A percentile compares a stretch with the other conserved stretches of the same genome.
Evolutionary conservation across 1,140 invertebrate species (phyloP).

Genomic region (Lasioglossum baleicum): DNA sequence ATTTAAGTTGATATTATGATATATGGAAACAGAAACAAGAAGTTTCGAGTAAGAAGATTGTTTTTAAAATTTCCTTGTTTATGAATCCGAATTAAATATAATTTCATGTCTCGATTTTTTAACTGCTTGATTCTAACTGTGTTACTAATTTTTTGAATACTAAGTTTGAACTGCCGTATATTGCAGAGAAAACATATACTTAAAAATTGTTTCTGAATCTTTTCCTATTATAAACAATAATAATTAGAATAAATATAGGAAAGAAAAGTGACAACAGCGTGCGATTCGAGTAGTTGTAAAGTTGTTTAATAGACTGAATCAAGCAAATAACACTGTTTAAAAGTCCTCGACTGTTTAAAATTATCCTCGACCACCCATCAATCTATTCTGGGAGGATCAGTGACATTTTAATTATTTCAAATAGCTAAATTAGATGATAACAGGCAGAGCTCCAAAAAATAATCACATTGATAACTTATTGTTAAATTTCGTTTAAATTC

Average conservation of each 20-base stretch:
- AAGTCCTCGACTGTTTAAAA: too few relatives aligned
- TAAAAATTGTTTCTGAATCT: not conserved
- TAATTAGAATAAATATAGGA: not conserved
- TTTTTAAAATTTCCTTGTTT: too few relatives aligned
- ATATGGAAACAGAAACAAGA: not conserved
- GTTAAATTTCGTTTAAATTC: not conserved
- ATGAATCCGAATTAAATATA: not conserved
- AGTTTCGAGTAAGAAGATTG: not conserved
- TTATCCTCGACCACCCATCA: not conserved
- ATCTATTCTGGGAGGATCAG: not conserved
- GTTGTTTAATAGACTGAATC: not conserved
- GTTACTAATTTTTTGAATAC: too few relatives aligned
- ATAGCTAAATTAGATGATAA: not conserved
- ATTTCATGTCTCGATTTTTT: not conserved
- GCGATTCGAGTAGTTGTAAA: not conserved
- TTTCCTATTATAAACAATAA: not conserved
- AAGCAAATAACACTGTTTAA: not conserved
- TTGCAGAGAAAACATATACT: not conserved
- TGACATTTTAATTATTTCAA: not conserved
- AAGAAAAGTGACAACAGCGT: not conserved
- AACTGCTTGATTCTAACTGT: too few relatives aligned
- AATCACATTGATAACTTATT: slow-evolving; percentile 10
- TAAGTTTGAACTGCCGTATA: too few relatives aligned
- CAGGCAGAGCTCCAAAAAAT: slow-evolving; percentile 15
- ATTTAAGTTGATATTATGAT: not conserved